Evolutionary conservation across 2,113 vertebrate genomes (phyloP).

Genomic region (Nansenia antarctica): DNA sequence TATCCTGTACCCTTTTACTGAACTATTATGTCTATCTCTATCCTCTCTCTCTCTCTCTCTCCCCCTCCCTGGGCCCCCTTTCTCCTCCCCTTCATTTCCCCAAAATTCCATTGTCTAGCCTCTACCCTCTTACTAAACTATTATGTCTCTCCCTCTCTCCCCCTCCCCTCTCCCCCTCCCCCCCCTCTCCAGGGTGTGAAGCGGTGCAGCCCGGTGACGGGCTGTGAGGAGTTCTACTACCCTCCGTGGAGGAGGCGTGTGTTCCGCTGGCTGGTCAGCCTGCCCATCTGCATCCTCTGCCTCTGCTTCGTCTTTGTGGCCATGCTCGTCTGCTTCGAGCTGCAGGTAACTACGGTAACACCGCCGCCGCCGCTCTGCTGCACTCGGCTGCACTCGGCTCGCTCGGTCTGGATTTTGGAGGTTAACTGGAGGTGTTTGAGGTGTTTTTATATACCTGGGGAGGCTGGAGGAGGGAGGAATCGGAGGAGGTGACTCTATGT

Average conservation of each 20-base stretch:
- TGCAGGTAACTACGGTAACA: slow-evolving; percentile 82
- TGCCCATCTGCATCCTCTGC: slow-evolving; percentile 90
- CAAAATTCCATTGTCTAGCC: not conserved
- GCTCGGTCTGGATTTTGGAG: too few species aligned
- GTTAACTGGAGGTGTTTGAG: too few species aligned
- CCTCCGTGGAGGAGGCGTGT: slow-evolving; percentile 91
- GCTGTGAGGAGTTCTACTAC: slow-evolving; percentile 92
- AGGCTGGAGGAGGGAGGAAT: too few species aligned
- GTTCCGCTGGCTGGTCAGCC: slow-evolving; percentile 92
- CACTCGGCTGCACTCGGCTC: too few species aligned
- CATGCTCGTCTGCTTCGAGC: slow-evolving; percentile 96
- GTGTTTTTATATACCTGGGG: too few species aligned
- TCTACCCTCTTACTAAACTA: too few species aligned
- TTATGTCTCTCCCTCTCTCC: not conserved
- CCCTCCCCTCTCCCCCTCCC: not conserved
- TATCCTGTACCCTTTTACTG: not conserved
- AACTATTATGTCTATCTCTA: not conserved
- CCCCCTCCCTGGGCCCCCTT: not conserved
- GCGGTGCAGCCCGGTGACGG: slow-evolving; percentile 91
- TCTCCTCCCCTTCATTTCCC: not conserved
- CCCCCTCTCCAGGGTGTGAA: slow-evolving; percentile 79
- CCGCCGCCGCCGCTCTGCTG: too few species aligned
- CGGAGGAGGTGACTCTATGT: too few species aligned
- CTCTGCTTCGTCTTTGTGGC: slow-evolving; percentile 91
- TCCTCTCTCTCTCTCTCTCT: not conserved